Evolutionary conservation across 2,113 vertebrate genomes (phyloP).

Genomic region (Neogobius melanostomus): DNA sequence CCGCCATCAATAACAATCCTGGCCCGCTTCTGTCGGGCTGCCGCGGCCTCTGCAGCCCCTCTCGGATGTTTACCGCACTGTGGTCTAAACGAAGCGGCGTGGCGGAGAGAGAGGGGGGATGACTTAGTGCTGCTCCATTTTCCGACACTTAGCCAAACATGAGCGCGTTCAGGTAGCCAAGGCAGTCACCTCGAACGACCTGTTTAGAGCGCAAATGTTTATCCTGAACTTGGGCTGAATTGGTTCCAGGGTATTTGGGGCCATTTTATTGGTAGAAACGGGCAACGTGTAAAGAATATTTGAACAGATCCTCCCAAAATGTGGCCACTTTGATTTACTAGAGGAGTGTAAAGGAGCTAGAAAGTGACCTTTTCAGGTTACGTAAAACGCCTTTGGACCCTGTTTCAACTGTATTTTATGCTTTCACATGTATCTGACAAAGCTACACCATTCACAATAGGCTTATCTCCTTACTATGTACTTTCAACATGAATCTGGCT

Average conservation of each 20-base stretch:
- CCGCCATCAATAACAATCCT: constrained; percentile 43
- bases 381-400: too few relatives aligned
- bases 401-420: too few relatives aligned
- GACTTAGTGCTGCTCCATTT: constrained; percentile 34
- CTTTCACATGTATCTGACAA: too few relatives aligned
- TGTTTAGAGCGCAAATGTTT: background rate
- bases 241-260: background rate
- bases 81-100: constrained; percentile 6
- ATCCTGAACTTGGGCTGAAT: background rate
- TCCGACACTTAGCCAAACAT: constrained; percentile 5
- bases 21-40: constrained; percentile 59
- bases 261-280: background rate
- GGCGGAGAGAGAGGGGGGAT: background rate
- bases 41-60: constrained; percentile 21
- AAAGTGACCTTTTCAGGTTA: too few relatives aligned
- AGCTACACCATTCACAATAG: too few relatives aligned
- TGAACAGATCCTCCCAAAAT: too few relatives aligned
- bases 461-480: too few relatives aligned
- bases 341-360: too few relatives aligned
- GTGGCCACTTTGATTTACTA: too few relatives aligned
- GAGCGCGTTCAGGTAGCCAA: background rate
- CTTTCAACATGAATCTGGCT: too few relatives aligned
- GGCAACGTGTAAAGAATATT: background rate
- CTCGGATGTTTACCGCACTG: constrained; percentile 36
- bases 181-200: background rate